These are phyloP conservation scores for Nycticebus coucang DNA, from an alignment of 2,113 vertebrate genomes.

Conservation along the genomic window DNA sequence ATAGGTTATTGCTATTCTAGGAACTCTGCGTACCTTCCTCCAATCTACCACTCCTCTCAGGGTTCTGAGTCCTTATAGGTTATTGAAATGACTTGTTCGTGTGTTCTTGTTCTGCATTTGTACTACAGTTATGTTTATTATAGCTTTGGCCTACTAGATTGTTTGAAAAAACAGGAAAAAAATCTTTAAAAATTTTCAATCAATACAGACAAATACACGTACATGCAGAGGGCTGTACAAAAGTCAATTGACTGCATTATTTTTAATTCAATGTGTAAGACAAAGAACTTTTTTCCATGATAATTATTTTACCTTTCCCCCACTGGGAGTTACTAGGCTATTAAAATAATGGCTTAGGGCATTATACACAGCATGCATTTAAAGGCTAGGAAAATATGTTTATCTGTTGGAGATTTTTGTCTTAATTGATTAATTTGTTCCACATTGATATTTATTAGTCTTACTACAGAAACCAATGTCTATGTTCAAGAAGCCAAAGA, in stretches of 20 bases:
- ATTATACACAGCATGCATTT: conserved; percentile 60
- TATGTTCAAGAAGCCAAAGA: conserved; percentile 10
- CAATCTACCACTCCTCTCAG: neutral
- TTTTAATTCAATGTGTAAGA: conserved; percentile 55
- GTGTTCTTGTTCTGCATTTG: neutral
- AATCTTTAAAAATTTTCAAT: conserved; percentile 40
- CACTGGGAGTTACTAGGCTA: conserved; percentile 62
- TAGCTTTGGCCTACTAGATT: conserved; percentile 36
- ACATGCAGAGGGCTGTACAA: neutral
- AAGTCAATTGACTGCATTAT: conserved; percentile 57
- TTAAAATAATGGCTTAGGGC: conserved; percentile 69
- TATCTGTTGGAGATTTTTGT: conserved; percentile 55
- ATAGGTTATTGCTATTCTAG: conserved; percentile 47
- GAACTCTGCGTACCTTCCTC: conserved; percentile 37
- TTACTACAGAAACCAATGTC: conserved; percentile 36
- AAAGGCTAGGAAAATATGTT: conserved; percentile 59
- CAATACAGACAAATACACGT: conserved; percentile 36
- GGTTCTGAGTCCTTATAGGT: neutral
- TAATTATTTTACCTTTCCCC: conserved; percentile 73
- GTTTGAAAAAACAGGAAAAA: conserved; percentile 22
- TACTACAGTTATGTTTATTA: conserved; percentile 41
- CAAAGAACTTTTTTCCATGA: conserved; percentile 51
- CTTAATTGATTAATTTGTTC: conserved; percentile 70
- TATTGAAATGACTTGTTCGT: conserved; percentile 6
- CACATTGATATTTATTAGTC: conserved; percentile 68